phyloP scores from a whole-genome alignment of 1,140 invertebrate species.

The Solenopsis invicta region DNA sequence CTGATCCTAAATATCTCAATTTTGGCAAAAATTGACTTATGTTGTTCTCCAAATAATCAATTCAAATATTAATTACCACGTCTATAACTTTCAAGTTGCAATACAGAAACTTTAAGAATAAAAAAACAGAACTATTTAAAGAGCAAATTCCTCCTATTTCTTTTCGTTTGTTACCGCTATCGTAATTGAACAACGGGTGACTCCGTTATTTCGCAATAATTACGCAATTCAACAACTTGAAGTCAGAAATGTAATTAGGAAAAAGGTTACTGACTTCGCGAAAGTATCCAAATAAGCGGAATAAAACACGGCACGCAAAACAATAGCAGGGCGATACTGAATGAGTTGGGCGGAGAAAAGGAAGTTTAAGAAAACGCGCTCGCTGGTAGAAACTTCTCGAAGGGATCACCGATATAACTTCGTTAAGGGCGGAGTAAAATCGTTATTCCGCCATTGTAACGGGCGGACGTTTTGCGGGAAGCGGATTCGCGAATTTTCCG shows the following conservation, averaged over 20 bases:
- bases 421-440: constrained; percentile 26
- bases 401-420: constrained; percentile 39
- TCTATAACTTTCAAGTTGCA: not conserved
- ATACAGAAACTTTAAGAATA: not conserved
- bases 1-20: too few relatives aligned
- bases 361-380: constrained; percentile 8
- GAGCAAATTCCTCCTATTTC: not conserved
- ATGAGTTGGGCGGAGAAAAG: not conserved
- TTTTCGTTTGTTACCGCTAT: not conserved
- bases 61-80: constrained; percentile 13
- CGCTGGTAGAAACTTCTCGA: constrained; percentile 1
- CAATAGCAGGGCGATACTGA: constrained; percentile 16
- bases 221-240: constrained; percentile 36
- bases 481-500: constrained; percentile 27
- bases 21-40: too few relatives aligned
- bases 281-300: constrained; percentile 47
- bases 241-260: constrained; percentile 48
- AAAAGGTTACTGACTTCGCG: constrained; percentile 38
- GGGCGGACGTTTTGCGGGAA: not conserved
- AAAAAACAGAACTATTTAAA: constrained; percentile 12
- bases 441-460: constrained; percentile 9
- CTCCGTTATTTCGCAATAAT: constrained; percentile 37
- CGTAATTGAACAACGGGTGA: constrained; percentile 11
- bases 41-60: too few relatives aligned
- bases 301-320: constrained; percentile 5